Percentiles rank a stretch among this genome's conserved stretches.
Conservation (phyloP, 2,797 vertebrate genomes). For the Periparus ater region DNA sequence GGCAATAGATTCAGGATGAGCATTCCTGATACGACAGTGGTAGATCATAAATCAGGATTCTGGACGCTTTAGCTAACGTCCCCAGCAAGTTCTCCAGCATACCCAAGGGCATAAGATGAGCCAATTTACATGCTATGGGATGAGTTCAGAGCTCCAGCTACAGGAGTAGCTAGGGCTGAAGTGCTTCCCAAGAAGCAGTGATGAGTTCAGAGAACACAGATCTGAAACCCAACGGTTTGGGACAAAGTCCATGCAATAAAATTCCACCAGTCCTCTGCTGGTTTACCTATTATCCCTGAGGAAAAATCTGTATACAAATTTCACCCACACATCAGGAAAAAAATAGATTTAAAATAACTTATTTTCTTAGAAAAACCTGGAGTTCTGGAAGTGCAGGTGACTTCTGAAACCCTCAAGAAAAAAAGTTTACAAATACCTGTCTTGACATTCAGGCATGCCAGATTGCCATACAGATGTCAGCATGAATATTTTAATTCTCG, state of each 20-base stretch:
- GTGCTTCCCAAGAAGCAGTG: neutral
- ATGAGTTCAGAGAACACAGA: neutral
- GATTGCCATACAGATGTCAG: neutral
- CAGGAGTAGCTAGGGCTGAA: neutral
- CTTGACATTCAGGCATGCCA: neutral
- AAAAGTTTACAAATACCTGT: neutral
- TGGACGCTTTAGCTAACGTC: neutral
- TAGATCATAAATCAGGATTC: slow-evolving; percentile 24
- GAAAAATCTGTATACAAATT: neutral
- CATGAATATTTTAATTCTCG: neutral
- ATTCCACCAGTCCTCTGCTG: neutral
- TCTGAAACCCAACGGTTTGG: neutral
- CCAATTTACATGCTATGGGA: neutral
- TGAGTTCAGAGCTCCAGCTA: neutral
- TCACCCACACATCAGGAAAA: neutral
- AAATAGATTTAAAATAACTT: neutral
- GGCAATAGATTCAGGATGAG: neutral
- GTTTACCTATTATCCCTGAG: neutral
- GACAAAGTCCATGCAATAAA: neutral
- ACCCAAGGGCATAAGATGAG: neutral
- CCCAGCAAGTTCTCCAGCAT: neutral
- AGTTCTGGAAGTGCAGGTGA: neutral
- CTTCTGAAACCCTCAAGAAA: neutral
- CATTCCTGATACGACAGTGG: neutral
- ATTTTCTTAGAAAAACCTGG: neutral